Evolutionary conservation across 2,113 vertebrate genomes (phyloP).

Genomic region (Oceanites oceanicus): DNA sequence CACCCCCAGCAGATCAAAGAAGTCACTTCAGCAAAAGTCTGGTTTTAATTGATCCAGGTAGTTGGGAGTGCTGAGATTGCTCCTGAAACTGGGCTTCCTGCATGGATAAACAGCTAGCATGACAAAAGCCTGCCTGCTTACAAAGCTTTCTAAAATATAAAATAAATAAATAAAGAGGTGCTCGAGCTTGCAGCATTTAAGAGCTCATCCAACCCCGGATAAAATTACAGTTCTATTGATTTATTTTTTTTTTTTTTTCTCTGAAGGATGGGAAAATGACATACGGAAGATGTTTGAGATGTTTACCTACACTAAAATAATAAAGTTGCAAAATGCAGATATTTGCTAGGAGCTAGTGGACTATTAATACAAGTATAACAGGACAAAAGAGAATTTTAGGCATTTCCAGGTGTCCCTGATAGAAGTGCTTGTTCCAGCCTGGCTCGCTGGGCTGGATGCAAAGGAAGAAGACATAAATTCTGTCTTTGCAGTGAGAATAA

Average conservation of each 20-base stretch:
- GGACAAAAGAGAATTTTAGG: background rate
- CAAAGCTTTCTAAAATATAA: background rate
- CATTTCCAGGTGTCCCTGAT: background rate
- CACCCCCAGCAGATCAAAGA: background rate
- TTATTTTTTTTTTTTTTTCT: background rate
- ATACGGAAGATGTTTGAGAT: background rate
- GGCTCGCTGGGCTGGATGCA: background rate
- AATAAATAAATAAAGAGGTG: conserved; percentile 4
- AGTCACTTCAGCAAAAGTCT: background rate
- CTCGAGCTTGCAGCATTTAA: background rate
- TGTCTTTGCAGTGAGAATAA: background rate
- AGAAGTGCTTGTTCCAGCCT: background rate
- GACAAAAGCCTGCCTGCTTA: background rate
- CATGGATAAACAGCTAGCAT: background rate
- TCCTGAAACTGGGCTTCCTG: background rate
- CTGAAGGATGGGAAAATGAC: background rate
- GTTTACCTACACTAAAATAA: background rate
- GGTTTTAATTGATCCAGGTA: background rate
- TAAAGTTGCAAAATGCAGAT: background rate
- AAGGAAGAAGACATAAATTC: background rate
- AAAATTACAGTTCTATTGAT: conserved; percentile 4
- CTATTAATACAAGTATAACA: background rate
- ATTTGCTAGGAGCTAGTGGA: background rate
- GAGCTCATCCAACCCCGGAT: background rate
- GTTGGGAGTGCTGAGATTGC: background rate